A percentile compares a stretch with the other conserved stretches of the same genome.
These are phyloP conservation scores for Sminthurides aquaticus DNA, from an alignment of 2,888 invertebrate genomes.

Conservation along the genomic window DNA sequence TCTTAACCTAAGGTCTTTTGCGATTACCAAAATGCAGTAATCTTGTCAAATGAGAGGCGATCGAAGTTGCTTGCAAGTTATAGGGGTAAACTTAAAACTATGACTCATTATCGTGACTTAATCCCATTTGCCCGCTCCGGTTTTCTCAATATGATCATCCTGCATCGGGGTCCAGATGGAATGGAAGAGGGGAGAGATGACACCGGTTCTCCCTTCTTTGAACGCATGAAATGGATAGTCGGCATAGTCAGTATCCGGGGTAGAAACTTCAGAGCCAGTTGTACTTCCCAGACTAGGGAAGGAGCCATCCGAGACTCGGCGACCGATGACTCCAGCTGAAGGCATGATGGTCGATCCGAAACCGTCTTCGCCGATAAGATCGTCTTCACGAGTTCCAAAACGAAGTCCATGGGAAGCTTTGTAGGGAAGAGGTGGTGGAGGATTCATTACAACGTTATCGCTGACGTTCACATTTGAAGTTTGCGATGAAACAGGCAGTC, in stretches of 20 bases:
- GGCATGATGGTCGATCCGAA: background rate
- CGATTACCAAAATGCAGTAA: background rate
- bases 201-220: background rate
- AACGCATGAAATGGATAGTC: background rate
- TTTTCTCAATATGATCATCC: background rate
- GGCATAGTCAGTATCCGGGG: background rate
- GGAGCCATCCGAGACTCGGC: background rate
- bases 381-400: too few relatives aligned
- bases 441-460: background rate
- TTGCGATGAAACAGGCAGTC: conserved; percentile 4
- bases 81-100: too few relatives aligned
- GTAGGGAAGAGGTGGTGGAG: background rate
- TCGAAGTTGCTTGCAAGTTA: too few relatives aligned
- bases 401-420: too few relatives aligned
- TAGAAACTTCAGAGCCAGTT: background rate
- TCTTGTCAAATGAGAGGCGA: background rate
- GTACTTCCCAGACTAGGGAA: background rate
- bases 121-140: background rate
- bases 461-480: too few relatives aligned
- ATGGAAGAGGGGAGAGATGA: background rate
- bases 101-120: background rate
- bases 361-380: background rate
- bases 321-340: background rate
- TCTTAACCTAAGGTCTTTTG: too few relatives aligned
- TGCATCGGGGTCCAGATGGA: background rate